phyloP scores from a whole-genome alignment of 2,797 vertebrate genomes.

The Taenioides sp. region DNA sequence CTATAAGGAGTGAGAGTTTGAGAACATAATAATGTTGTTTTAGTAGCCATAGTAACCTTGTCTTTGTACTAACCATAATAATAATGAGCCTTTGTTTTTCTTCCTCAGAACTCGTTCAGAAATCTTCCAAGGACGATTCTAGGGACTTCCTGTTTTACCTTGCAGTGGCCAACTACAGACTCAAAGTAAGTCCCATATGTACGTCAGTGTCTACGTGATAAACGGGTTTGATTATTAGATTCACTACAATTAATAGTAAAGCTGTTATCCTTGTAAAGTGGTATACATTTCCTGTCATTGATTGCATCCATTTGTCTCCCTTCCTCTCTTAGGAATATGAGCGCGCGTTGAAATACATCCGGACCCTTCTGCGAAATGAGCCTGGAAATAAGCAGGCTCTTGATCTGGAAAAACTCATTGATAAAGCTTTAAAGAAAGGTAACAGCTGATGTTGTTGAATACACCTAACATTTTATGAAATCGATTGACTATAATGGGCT shows the following conservation, averaged over 20 bases:
- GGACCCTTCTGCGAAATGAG: conserved; percentile 84
- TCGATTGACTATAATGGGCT: not conserved
- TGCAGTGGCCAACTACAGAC: conserved; percentile 87
- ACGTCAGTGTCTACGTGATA: not conserved
- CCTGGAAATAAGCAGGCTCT: conserved; percentile 88
- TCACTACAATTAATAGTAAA: conserved; percentile 8
- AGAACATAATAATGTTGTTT: too few relatives aligned
- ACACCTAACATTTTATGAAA: not conserved
- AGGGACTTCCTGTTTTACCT: conserved; percentile 90
- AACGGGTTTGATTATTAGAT: not conserved
- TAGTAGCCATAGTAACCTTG: not conserved
- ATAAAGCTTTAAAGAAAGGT: conserved; percentile 90
- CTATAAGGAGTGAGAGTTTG: too few relatives aligned
- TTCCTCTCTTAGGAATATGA: conserved; percentile 83
- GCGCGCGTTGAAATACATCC: conserved; percentile 85
- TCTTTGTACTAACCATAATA: not conserved
- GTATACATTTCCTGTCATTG: conserved; percentile 6
- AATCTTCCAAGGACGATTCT: conserved; percentile 85
- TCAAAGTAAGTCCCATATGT: conserved; percentile 78
- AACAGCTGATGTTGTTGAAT: conserved; percentile 15
- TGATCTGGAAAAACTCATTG: conserved; percentile 88
- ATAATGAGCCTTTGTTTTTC: not conserved
- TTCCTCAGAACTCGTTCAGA: conserved; percentile 82
- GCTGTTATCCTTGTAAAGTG: conserved; percentile 1
- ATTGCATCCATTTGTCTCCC: conserved; percentile 4